Conservation (phyloP, 2,113 vertebrate species). For the Pygoscelis antarcticus region DNA sequence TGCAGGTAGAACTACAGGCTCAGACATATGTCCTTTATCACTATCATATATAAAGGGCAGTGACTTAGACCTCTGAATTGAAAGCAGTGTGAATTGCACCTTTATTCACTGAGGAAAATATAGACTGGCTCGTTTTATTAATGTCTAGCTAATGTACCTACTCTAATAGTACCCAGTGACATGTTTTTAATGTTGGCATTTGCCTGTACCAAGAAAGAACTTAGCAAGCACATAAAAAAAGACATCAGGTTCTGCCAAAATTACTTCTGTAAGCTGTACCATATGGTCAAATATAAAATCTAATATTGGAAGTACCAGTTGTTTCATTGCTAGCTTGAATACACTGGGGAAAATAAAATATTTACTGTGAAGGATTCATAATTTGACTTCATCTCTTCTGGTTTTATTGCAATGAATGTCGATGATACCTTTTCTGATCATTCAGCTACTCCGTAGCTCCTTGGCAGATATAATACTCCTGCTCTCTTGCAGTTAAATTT, state of each 20-base stretch:
- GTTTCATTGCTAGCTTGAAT: conserved; percentile 40
- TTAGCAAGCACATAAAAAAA: conserved; percentile 22
- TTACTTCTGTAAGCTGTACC: conserved; percentile 19
- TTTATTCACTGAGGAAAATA: neutral
- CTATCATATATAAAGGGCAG: neutral
- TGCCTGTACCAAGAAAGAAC: conserved; percentile 1
- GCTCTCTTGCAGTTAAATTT: conserved; percentile 6
- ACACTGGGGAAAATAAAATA: conserved; percentile 16
- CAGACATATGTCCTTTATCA: neutral
- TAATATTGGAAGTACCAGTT: conserved; percentile 48
- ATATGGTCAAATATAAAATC: conserved; percentile 51
- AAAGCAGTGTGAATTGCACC: neutral
- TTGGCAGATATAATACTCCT: neutral
- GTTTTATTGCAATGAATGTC: neutral
- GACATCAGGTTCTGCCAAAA: conserved; percentile 24
- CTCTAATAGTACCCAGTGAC: neutral
- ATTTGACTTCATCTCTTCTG: conserved; percentile 14
- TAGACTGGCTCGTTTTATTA: neutral
- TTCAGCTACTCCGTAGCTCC: neutral
- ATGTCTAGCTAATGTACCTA: neutral
- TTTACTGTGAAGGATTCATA: conserved; percentile 26
- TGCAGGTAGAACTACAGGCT: neutral
- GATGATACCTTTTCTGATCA: neutral
- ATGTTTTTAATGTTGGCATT: conserved; percentile 37
- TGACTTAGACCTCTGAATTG: neutral